These are phyloP conservation scores for Drosophila rufa DNA, from an alignment of 1,140 invertebrate genomes.

Conservation along the genomic window DNA sequence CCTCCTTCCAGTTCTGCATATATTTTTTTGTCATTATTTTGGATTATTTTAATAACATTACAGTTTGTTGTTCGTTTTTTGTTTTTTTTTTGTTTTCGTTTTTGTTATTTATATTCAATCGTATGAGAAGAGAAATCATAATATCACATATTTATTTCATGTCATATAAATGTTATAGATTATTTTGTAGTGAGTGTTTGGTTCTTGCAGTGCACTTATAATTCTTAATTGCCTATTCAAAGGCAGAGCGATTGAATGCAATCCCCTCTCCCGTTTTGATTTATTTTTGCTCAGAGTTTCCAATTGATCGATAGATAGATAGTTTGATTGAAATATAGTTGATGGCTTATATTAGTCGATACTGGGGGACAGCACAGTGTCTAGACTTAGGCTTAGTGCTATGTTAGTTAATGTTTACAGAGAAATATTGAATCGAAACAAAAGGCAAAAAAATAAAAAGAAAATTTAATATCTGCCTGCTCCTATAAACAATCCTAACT, in stretches of 20 bases:
- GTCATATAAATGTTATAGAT: conserved; percentile 37
- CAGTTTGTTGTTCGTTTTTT: conserved; percentile 34
- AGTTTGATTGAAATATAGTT: conserved; percentile 5
- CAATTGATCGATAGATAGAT: neutral
- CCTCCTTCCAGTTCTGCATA: conserved; percentile 85
- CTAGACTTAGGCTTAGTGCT: conserved; percentile 22
- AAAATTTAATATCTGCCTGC: conserved; percentile 7
- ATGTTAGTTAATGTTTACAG: conserved; percentile 8
- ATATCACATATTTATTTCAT: conserved; percentile 70
- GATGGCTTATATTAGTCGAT: conserved; percentile 4
- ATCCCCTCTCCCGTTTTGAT: neutral
- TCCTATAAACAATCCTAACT: conserved; percentile 3
- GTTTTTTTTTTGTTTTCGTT: conserved; percentile 48
- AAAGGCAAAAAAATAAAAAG: neutral
- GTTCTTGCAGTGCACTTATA: neutral
- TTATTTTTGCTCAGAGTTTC: conserved; percentile 5
- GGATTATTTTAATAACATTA: conserved; percentile 45
- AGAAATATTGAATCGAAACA: neutral
- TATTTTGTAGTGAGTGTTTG: conserved; percentile 30
- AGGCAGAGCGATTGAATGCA: no score
- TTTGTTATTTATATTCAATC: conserved; percentile 63
- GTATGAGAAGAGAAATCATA: conserved; percentile 80
- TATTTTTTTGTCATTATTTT: conserved; percentile 48
- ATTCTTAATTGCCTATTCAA: neutral
- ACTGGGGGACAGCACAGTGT: conserved; percentile 17